Evolutionary conservation across 23 tunicate species (phyloP), one percentile per base, ranked within the genome.

Genomic region (Trididemnum miniatum): DNA sequence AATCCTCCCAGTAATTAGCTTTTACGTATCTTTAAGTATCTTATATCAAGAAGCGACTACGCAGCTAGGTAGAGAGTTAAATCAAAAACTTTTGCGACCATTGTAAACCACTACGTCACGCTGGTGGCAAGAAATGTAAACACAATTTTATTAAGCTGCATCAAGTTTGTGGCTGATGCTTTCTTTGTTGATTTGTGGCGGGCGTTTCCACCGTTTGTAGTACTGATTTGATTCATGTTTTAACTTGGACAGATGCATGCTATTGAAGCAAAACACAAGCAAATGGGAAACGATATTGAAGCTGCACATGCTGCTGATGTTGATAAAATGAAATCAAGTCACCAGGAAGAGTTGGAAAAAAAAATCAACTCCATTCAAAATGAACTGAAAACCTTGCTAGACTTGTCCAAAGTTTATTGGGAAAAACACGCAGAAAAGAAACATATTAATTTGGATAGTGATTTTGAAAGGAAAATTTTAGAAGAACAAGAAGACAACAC

Each of bases 241-340:
- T n/a, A n/a, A n/a, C n/a, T n/a, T n/a, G n/a, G n/a, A n/a, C n/a
- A 91, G 97, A 86, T 91, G 85, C 97, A 91, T 66, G 91, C 77
- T 4, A 84, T 91, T 0, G 79, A 81, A 25, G 35, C 40, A 7
- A 79, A 86, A 60, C 90, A 91, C 65, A 50, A 81, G 57, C 34
- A 75, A 9, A 23, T 80, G 30, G 90, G 89, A 35, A 67, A 39
- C 20, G 90, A 91, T 65, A 31, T 87, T 28, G 82, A 80, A 29
- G 85, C 81, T 9, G 89, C 89, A 24, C 97, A 91, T 67, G 75
- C 85, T 37, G 77, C 82, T 23, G 89, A 91, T 22, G 97, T 91
- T 0, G 82, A 91, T 44, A 49, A 77, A 29, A 39, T 91, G 57
- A 91, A 91, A 60, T 12, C 86, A 0, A 71, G 80, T 37, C 97